phyloP scores from a whole-genome alignment of 2,113 vertebrate species.

The Nibea coibor region DNA sequence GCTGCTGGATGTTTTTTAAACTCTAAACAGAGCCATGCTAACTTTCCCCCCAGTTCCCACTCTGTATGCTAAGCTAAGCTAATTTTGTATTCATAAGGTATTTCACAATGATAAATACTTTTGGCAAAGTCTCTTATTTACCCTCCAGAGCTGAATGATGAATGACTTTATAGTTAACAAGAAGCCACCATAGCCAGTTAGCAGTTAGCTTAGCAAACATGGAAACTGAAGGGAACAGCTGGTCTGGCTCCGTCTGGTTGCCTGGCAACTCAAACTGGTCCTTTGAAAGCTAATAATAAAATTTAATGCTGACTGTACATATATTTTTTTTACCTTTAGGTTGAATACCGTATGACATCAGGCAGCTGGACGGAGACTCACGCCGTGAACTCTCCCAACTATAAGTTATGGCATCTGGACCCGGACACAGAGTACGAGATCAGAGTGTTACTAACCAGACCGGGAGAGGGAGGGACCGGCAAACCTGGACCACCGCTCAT shows the following conservation, averaged over 20 bases:
- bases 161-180: neutral
- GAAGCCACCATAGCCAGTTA: neutral
- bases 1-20: neutral
- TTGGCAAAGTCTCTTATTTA: neutral
- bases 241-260: neutral
- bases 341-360: constrained; percentile 97
- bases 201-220: neutral
- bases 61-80: constrained; percentile 1
- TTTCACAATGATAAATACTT: neutral
- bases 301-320: too few species aligned
- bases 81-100: too few species aligned
- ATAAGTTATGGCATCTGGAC: constrained; percentile 98
- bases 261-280: neutral
- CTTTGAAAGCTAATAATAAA: too few species aligned
- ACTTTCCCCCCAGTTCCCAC: neutral
- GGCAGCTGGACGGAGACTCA: constrained; percentile 98
- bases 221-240: neutral
- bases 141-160: neutral
- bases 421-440: constrained; percentile 98
- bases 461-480: constrained; percentile 95
- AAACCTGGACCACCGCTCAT: constrained; percentile 93
- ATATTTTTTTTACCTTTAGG: too few species aligned
- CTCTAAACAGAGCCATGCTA: neutral
- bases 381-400: constrained; percentile 95
- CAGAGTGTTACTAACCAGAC: constrained; percentile 93